Evolutionary conservation across 2,113 vertebrate genomes (phyloP).

Genomic region (Reinhardtius hippoglossoides): DNA sequence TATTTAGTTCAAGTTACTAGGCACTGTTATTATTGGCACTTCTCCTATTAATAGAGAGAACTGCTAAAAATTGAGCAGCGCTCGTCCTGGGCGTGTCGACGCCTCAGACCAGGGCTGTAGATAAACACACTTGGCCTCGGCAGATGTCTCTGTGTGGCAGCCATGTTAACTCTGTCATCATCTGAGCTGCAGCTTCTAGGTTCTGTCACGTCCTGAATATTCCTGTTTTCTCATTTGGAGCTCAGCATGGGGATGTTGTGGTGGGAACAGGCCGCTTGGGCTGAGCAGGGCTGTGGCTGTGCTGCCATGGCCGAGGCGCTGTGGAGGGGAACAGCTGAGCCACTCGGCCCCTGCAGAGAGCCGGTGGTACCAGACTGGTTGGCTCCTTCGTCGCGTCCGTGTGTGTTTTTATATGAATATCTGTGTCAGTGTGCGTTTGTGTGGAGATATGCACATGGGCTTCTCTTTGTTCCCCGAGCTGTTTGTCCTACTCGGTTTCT

Average conservation of each 20-base stretch:
- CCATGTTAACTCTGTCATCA: constrained; percentile 50
- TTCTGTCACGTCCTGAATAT: constrained; percentile 34
- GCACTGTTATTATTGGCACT: constrained; percentile 77
- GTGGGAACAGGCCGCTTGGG: not conserved
- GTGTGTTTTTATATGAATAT: constrained; percentile 33
- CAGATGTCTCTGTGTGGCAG: constrained; percentile 33
- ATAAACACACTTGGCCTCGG: constrained; percentile 60
- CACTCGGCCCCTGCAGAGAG: no score
- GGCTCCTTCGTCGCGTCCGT: constrained; percentile 27
- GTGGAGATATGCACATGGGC: constrained; percentile 8
- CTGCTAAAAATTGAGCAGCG: constrained; percentile 77
- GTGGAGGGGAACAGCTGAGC: no score
- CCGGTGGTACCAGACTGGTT: constrained; percentile 11
- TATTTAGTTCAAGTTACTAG: constrained; percentile 69
- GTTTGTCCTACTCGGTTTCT: constrained; percentile 2
- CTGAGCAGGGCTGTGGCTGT: not conserved
- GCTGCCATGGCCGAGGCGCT: not conserved
- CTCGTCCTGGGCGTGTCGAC: constrained; percentile 69
- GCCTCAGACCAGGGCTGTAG: constrained; percentile 62
- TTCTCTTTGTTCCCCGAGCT: constrained; percentile 15
- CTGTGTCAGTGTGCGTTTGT: constrained; percentile 41
- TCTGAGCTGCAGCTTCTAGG: constrained; percentile 23
- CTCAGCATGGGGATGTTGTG: constrained; percentile 21
- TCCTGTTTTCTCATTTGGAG: constrained; percentile 12
- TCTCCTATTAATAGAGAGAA: constrained; percentile 81